Evolutionary conservation across 2,888 invertebrate genomes (phyloP).

Genomic region (Zelleria hepariella): DNA sequence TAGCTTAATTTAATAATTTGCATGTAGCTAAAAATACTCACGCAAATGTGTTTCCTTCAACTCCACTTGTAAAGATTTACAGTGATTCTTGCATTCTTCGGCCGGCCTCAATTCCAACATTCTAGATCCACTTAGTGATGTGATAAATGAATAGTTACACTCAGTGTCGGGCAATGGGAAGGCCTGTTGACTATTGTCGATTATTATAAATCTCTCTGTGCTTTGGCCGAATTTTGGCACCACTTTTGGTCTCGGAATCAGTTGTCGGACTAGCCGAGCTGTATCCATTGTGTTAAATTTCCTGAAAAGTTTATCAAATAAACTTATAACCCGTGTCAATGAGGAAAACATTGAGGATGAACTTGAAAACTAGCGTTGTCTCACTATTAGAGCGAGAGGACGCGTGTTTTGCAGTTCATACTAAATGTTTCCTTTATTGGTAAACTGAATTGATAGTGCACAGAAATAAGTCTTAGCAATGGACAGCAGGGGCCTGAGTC

Average conservation of each 20-base stretch:
- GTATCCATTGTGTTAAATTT: conserved; percentile 83
- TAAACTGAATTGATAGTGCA: no score
- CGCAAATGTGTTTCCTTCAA: conserved; percentile 81
- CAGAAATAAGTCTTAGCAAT: no score
- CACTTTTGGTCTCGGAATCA: conserved; percentile 80
- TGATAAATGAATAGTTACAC: conserved; percentile 83
- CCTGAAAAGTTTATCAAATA: conserved; percentile 59
- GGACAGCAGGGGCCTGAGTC: no score
- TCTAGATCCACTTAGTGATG: conserved; percentile 81
- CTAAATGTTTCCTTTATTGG: no score
- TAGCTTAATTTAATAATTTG: neutral
- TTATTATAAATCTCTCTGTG: conserved; percentile 83
- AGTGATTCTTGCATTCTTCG: conserved; percentile 79
- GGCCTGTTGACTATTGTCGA: conserved; percentile 70
- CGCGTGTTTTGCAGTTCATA: no score
- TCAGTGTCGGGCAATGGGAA: conserved; percentile 85
- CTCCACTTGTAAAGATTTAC: conserved; percentile 79
- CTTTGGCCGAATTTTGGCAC: conserved; percentile 82
- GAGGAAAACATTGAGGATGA: no score
- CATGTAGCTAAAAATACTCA: conserved; percentile 61
- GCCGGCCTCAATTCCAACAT: conserved; percentile 82
- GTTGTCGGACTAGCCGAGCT: conserved; percentile 77
- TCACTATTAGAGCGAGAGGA: no score
- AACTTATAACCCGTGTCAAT: no score
- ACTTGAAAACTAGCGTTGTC: no score